These are phyloP conservation scores for Drosophila bifasciata DNA, from an alignment of 1,140 invertebrate genomes.

Conservation along the genomic window DNA sequence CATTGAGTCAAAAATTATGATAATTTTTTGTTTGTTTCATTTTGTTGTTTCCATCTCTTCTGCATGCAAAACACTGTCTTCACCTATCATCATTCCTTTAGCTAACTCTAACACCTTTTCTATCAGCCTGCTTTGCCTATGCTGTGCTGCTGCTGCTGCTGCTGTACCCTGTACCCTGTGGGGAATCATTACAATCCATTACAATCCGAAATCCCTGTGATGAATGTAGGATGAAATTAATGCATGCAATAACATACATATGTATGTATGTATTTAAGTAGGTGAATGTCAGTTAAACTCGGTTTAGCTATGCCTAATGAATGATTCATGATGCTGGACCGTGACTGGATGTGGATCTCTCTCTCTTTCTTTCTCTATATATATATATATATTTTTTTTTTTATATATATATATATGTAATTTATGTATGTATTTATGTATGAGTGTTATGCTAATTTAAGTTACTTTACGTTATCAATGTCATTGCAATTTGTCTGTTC, in stretches of 20 bases:
- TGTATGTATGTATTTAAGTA: constrained; percentile 12
- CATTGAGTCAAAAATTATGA: constrained; percentile 80
- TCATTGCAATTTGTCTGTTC: constrained; percentile 74
- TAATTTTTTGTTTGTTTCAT: constrained; percentile 49
- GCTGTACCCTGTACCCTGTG: constrained; percentile 14
- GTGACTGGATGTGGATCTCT: constrained; percentile 24
- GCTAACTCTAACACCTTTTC: constrained; percentile 27
- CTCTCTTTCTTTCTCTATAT: constrained; percentile 25
- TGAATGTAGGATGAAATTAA: constrained; percentile 37
- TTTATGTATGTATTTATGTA: constrained; percentile 40
- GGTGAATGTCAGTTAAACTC: constrained; percentile 71
- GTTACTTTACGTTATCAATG: constrained; percentile 74
- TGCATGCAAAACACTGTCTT: background rate
- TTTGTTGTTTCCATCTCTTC: constrained; percentile 19
- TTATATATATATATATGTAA: constrained; percentile 30
- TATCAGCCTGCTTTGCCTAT: constrained; percentile 15
- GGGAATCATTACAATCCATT: constrained; percentile 39
- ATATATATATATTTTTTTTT: constrained; percentile 32
- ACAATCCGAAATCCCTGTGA: constrained; percentile 38
- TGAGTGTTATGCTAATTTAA: constrained; percentile 70
- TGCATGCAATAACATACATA: constrained; percentile 28
- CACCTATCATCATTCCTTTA: constrained; percentile 8
- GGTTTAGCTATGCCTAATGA: constrained; percentile 76
- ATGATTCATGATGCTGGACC: constrained; percentile 51
- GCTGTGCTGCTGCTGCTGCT: too few species aligned